Base-by-base conservation (phyloP, 2,888 invertebrate species). In the Drosophila dives region DNA sequence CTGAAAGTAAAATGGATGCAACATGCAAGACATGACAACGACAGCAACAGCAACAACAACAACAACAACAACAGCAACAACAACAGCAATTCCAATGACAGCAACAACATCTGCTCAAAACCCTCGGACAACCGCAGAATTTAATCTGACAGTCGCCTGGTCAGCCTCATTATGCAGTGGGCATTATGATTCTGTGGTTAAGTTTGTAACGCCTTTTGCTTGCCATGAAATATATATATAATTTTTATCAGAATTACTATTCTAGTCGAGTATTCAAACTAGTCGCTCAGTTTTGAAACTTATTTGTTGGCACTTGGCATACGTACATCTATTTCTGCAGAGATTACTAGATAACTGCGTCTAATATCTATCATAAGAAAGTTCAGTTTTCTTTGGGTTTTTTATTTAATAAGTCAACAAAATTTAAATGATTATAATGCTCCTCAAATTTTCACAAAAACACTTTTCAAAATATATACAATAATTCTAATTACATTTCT, bases 101-200 rank as follows among this genome's bases (percentile, higher is more conserved):
- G 51, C 51, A 65, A 36, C 40, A 15, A 20, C 20, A 50, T 23
- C n/a, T 20, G 26, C 11, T n/a, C 54, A 40, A 40, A 48, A 32
- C 55, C 45, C 23, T 56, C 42, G 62, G 54, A 60, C 23, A 38
- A 65, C 64, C 50, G 8, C 65, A 48, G 64, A 68, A 70, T 77
- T 71, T 58, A 74, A 79, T 77, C 62, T 53, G 60, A 2, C 45
- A 50, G 23, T 48, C 56, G 63, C 45, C 67, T 65, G 42, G 49
- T 36, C 61, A 48, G 26, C 6, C 51, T 20, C n/a, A 23, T 20
- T 23, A 45, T 15, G 8, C 23, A 15, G 0, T 8, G 45, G 45
- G 45, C 23, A 15, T 45, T 23, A 15, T 26, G 23, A 45, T 4
- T 45, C 45, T 23, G 15, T 15, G 45, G 45, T 15, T 7, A 45